A percentile compares a stretch with the other conserved stretches of the same genome.
Conservation (phyloP, 1,140 invertebrate species). For the Oedothorax gibbosus region DNA sequence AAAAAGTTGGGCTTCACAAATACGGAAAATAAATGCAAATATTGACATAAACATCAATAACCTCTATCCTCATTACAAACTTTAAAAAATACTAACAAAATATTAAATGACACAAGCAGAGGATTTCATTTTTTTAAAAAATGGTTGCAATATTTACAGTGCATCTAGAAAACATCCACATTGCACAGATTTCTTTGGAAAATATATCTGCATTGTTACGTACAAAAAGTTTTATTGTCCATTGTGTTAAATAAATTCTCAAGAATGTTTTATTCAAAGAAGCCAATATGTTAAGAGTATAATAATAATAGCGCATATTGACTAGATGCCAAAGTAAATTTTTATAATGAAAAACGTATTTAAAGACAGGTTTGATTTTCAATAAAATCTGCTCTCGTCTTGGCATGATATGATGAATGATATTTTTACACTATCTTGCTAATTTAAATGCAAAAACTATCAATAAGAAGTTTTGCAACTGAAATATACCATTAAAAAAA, state of each 20-base stretch:
- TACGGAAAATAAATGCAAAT: constrained; percentile 41
- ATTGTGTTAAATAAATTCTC: neutral
- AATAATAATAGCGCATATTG: neutral
- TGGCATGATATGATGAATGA: no score
- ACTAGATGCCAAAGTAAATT: constrained; percentile 7
- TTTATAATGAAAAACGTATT: neutral
- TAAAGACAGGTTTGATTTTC: neutral
- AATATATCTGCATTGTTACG: constrained; percentile 47
- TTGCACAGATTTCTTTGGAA: constrained; percentile 59
- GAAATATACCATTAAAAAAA: no score
- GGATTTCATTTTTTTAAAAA: constrained; percentile 28
- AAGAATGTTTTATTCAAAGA: neutral
- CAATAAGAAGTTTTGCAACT: no score
- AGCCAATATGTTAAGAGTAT: neutral
- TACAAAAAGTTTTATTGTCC: constrained; percentile 1
- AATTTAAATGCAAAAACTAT: no score
- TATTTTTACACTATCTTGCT: no score
- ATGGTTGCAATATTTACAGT: constrained; percentile 45
- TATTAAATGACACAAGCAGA: neutral
- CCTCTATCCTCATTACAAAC: neutral
- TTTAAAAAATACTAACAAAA: constrained; percentile 13
- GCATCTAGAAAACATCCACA: constrained; percentile 41
- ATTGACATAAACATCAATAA: constrained; percentile 27
- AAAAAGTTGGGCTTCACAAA: constrained; percentile 42
- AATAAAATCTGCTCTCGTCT: neutral